Conservation (phyloP, 2,888 invertebrate genomes). For the Xestoiulus laeticollis region DNA sequence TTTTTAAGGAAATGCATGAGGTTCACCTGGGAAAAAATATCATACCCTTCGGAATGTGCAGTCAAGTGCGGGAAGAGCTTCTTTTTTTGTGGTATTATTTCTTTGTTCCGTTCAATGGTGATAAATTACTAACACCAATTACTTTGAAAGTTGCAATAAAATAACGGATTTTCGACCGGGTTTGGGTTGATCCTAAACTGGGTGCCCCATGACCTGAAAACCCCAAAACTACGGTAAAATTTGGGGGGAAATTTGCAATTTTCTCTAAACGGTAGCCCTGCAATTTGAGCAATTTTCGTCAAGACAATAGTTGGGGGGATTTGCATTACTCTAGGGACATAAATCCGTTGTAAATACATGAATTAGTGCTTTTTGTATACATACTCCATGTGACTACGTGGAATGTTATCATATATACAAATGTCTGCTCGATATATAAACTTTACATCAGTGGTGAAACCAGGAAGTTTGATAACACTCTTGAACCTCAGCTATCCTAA, state of each 20-base stretch:
- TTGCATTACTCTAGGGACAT: not conserved
- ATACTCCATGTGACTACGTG: too few species aligned
- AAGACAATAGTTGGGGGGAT: not conserved
- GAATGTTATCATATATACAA: too few species aligned
- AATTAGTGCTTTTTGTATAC: too few species aligned
- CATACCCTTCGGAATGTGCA: conserved; percentile 9
- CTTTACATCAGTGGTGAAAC: not conserved
- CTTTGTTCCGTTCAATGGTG: conserved; percentile 1
- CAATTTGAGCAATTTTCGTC: not conserved
- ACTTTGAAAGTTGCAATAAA: not conserved
- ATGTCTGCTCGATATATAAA: too few species aligned
- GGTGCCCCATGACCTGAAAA: conserved; percentile 29
- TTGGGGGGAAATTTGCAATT: not conserved
- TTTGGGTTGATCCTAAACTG: not conserved
- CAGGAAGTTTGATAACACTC: not conserved
- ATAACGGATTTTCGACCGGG: conserved; percentile 1
- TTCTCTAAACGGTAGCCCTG: not conserved
- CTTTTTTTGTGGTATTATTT: not conserved
- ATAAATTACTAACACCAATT: not conserved
- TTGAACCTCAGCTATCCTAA: not conserved
- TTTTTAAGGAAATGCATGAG: conserved; percentile 36
- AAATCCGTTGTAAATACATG: not conserved
- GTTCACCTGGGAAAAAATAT: not conserved
- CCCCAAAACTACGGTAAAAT: not conserved
- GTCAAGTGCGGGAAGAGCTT: not conserved